Percentiles rank a stretch among this genome's conserved stretches.
phyloP scores from a whole-genome alignment of 2,113 vertebrate genomes.

The Anguilla japonica region DNA sequence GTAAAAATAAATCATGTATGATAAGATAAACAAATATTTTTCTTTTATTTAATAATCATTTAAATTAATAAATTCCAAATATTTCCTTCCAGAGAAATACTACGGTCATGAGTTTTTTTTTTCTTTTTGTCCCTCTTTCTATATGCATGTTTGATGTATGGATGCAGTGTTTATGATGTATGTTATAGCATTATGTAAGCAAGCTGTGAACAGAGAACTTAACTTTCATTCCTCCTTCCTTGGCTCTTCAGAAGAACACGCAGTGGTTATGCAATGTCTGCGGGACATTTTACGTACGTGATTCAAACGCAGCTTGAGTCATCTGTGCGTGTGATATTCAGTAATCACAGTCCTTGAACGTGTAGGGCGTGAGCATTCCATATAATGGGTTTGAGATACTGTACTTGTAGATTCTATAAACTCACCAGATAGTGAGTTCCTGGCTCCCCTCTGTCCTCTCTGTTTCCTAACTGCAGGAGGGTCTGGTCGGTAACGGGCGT shows the following conservation, averaged over 20 bases:
- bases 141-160: background rate
- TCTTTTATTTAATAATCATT: background rate
- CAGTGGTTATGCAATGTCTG: background rate
- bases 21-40: no score
- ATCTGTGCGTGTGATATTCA: background rate
- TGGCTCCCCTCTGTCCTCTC: no score
- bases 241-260: background rate
- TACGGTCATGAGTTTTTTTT: background rate
- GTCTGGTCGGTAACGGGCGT: no score
- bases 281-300: background rate
- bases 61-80: background rate
- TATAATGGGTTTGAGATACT: background rate
- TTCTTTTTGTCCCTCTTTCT: background rate
- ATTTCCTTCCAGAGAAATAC: background rate
- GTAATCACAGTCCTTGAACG: no score
- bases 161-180: background rate
- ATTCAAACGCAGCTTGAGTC: background rate
- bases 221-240: background rate
- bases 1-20: no score
- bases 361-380: background rate
- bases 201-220: background rate
- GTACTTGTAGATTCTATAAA: no score
- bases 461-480: no score
- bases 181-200: background rate
- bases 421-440: no score